Percentiles rank a stretch among this genome's conserved stretches.
These are phyloP conservation scores for Conops quadrifasciatus DNA, from an alignment of 2,888 invertebrate species.

Conservation along the genomic window DNA sequence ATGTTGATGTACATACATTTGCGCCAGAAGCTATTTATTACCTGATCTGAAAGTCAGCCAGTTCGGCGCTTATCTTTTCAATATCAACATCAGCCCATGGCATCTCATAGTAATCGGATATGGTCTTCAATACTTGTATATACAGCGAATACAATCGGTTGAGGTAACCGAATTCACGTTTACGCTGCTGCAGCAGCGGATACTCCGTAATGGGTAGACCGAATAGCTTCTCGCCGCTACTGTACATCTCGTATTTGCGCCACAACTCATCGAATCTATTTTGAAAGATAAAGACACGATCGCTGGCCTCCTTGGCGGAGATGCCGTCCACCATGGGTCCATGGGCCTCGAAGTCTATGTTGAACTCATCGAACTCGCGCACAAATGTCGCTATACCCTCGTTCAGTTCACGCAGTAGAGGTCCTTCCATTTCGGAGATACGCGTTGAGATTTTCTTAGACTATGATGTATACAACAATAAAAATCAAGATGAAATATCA, in stretches of 20 bases:
- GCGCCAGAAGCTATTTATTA: constrained; percentile 54
- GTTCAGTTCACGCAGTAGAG: constrained; percentile 74
- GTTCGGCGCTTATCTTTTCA: constrained; percentile 79
- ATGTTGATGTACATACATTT: neutral
- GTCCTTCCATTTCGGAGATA: constrained; percentile 75
- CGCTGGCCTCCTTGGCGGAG: constrained; percentile 85
- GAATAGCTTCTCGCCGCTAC: constrained; percentile 84
- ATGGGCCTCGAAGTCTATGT: constrained; percentile 75
- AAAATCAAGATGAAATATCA: too few relatives aligned
- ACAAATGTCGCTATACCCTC: constrained; percentile 75
- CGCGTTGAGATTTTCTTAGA: constrained; percentile 54
- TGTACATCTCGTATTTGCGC: constrained; percentile 82
- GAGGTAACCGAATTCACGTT: constrained; percentile 83
- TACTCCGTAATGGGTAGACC: constrained; percentile 85
- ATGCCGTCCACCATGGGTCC: constrained; percentile 89
- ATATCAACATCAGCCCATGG: constrained; percentile 86
- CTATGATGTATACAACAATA: constrained; percentile 42
- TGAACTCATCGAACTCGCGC: constrained; percentile 74
- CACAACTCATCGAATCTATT: constrained; percentile 84
- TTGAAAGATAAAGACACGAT: constrained; percentile 79
- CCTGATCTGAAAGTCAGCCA: constrained; percentile 85
- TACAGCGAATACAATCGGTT: constrained; percentile 83
- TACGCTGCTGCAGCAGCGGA: constrained; percentile 79
- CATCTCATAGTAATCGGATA: constrained; percentile 86
- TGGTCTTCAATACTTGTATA: constrained; percentile 83